Conservation (phyloP, 2,888 invertebrate genomes). For the Acleris sparsana region DNA sequence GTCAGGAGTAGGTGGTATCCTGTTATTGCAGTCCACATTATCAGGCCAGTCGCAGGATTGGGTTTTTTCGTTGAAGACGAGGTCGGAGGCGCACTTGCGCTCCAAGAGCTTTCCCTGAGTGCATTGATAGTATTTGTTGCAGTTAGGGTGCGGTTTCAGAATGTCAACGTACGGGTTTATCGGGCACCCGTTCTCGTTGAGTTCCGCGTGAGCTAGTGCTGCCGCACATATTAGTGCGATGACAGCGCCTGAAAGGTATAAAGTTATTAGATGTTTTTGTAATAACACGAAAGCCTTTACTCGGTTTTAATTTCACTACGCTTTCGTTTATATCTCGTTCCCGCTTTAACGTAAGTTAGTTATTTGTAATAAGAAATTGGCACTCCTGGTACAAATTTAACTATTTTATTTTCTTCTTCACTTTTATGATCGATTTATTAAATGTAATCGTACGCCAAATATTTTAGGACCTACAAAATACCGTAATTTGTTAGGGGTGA, state of each 20-base stretch:
- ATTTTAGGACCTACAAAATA: too few species aligned
- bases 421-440: too few species aligned
- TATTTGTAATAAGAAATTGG: too few species aligned
- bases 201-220: constrained; percentile 44
- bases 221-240: constrained; percentile 59
- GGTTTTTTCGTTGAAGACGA: constrained; percentile 42
- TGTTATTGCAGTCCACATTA: constrained; percentile 44
- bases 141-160: constrained; percentile 48
- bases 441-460: too few species aligned
- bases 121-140: constrained; percentile 52
- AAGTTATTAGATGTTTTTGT: constrained; percentile 6
- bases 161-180: constrained; percentile 42
- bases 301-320: too few species aligned
- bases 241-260: constrained; percentile 54
- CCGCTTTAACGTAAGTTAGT: too few species aligned
- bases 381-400: too few species aligned
- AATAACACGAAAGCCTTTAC: neutral
- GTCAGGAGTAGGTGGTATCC: constrained; percentile 13
- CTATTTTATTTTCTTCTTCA: too few species aligned
- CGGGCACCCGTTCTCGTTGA: constrained; percentile 37
- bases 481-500: too few species aligned
- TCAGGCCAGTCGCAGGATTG: constrained; percentile 45
- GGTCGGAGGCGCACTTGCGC: constrained; percentile 41
- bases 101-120: constrained; percentile 47
- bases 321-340: too few species aligned